These are phyloP conservation scores for Pseudolycoriella hygida DNA, from an alignment of 2,888 invertebrate species.

Conservation along the genomic window DNA sequence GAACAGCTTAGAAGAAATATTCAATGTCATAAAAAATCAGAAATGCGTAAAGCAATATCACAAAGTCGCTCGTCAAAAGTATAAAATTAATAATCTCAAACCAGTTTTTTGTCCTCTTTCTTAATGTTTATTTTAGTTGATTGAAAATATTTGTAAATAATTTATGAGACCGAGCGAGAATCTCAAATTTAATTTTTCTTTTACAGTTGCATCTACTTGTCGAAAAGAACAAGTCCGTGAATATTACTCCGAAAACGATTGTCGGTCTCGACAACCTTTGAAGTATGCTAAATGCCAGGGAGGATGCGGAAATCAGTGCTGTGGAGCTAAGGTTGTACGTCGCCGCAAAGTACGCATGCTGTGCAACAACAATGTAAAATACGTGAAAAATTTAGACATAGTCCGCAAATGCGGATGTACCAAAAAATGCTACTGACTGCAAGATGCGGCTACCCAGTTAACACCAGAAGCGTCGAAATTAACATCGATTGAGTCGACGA, in stretches of 20 bases:
- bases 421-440: constrained; percentile 71
- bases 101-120: no score
- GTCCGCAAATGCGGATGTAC: constrained; percentile 93
- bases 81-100: no score
- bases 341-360: constrained; percentile 84
- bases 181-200: constrained; percentile 4
- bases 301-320: constrained; percentile 72
- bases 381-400: constrained; percentile 90
- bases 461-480: constrained; percentile 7
- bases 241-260: constrained; percentile 78
- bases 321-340: constrained; percentile 81
- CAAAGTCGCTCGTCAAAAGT: no score
- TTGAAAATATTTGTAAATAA: no score
- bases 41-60: no score
- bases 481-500: constrained; percentile 11
- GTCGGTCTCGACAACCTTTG: constrained; percentile 76
- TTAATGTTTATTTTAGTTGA: no score
- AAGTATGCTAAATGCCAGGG: constrained; percentile 75
- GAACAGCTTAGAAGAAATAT: no score
- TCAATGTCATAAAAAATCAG: no score
- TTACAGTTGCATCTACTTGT: constrained; percentile 50
- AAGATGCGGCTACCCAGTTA: constrained; percentile 37
- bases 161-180: no score
- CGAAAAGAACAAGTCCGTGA: constrained; percentile 81
- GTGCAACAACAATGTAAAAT: constrained; percentile 81